Percentiles rank a stretch among this genome's conserved stretches.
These are phyloP conservation scores for Hydrolagus affinis DNA, from an alignment of 2,113 vertebrate species.

Conservation along the genomic window DNA sequence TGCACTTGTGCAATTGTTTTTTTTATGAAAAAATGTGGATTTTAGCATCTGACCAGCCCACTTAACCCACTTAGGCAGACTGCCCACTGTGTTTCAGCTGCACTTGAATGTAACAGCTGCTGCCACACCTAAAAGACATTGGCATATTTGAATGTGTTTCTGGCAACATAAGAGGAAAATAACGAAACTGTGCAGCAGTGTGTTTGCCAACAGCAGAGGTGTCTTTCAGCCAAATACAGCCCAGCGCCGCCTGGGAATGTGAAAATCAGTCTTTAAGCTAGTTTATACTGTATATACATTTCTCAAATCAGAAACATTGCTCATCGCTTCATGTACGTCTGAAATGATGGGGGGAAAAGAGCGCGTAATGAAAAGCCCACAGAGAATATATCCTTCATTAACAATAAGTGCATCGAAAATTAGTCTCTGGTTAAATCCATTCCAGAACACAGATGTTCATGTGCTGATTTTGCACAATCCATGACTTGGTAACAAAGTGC, in stretches of 20 bases:
- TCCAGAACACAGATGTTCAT: constrained; percentile 2
- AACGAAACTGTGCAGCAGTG: constrained; percentile 10
- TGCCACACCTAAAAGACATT: constrained; percentile 11
- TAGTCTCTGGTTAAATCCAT: background rate
- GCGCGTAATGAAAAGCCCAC: background rate
- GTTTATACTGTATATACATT: background rate
- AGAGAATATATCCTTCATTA: background rate
- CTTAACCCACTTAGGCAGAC: background rate
- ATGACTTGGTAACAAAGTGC: background rate
- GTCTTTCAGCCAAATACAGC: background rate
- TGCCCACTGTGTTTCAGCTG: background rate
- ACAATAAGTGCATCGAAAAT: background rate
- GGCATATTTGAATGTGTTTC: constrained; percentile 22
- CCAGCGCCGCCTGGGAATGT: background rate
- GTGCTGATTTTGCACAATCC: background rate
- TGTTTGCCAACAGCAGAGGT: background rate
- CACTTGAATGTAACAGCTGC: background rate
- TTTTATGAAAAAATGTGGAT: background rate
- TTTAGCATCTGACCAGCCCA: background rate
- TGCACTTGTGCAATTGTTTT: background rate
- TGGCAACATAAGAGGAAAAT: constrained; percentile 6
- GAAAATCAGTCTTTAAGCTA: background rate
- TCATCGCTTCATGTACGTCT: background rate
- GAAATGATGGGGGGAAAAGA: too few species aligned
- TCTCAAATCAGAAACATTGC: background rate